Conservation (phyloP, 1,140 invertebrate genomes). For the Penaeus chinensis region DNA sequence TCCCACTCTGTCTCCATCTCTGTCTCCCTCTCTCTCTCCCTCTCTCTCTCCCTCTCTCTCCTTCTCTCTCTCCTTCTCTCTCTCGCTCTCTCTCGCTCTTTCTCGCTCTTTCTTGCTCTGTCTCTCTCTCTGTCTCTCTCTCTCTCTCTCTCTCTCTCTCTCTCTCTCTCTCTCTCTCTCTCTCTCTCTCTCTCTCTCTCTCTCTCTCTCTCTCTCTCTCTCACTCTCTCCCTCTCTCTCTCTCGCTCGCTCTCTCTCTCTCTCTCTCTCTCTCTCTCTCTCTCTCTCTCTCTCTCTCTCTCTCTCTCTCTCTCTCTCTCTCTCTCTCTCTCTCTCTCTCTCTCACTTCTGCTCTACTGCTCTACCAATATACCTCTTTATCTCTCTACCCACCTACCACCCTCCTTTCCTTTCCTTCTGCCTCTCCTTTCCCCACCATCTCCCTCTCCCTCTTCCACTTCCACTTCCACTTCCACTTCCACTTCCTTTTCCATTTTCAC, state of each 20-base stretch:
- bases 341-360: background rate
- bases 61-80: background rate
- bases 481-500: background rate
- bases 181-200: no score
- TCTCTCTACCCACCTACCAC: background rate
- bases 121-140: no score
- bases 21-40: no score
- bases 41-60: no score
- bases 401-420: background rate
- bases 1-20: no score
- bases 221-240: background rate
- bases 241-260: background rate
- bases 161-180: background rate
- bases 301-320: no score
- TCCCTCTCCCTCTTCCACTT: background rate
- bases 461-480: background rate
- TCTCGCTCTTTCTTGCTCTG: no score
- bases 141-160: no score
- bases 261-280: background rate
- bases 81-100: background rate
- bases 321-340: no score
- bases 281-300: background rate
- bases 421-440: background rate
- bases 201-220: constrained; percentile 21
- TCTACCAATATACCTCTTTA: background rate